A percentile compares a stretch with the other conserved stretches of the same genome.
phyloP scores from a whole-genome alignment of 2,888 invertebrate species.

The Paralinhomoeus sp. region DNA sequence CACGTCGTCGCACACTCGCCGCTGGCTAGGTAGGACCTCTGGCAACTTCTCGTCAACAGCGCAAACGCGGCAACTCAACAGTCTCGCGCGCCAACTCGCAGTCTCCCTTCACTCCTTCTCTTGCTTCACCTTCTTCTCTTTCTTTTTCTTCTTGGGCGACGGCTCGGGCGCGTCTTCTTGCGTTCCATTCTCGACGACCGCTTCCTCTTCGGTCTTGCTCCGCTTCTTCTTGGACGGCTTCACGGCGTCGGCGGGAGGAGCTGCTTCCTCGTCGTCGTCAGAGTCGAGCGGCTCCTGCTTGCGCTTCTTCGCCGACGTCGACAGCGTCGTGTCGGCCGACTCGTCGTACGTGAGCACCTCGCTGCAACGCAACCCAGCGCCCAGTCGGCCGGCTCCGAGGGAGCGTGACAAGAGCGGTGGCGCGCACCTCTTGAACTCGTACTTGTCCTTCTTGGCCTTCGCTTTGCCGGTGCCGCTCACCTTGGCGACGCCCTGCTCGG shows the following conservation, averaged over 20 bases:
- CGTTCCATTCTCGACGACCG: conserved; percentile 27
- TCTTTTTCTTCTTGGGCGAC: background rate
- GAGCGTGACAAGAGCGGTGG: too few species aligned
- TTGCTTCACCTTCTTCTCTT: background rate
- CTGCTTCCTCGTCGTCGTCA: conserved; percentile 2
- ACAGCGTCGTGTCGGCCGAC: conserved; percentile 60
- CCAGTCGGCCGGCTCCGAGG: background rate
- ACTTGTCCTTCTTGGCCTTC: conserved; percentile 72
- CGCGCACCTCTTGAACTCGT: conserved; percentile 49
- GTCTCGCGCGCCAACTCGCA: too few species aligned
- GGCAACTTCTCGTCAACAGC: too few species aligned
- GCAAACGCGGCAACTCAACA: too few species aligned
- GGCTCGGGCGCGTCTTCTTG: background rate
- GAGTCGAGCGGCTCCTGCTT: conserved; percentile 7
- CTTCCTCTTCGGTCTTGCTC: conserved; percentile 39
- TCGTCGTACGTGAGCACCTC: conserved; percentile 56
- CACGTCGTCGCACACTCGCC: too few species aligned
- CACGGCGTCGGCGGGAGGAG: conserved; percentile 1
- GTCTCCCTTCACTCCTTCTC: background rate
- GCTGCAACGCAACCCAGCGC: conserved; percentile 30
- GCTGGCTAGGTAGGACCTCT: too few species aligned
- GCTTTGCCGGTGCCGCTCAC: conserved; percentile 62
- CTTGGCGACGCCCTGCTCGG: conserved; percentile 5
- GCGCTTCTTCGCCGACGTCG: conserved; percentile 9
- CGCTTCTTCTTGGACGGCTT: conserved; percentile 2